Percentiles rank a stretch among this genome's conserved stretches.
Conservation (phyloP, 2,888 invertebrate genomes). For the Athalia cordata region DNA sequence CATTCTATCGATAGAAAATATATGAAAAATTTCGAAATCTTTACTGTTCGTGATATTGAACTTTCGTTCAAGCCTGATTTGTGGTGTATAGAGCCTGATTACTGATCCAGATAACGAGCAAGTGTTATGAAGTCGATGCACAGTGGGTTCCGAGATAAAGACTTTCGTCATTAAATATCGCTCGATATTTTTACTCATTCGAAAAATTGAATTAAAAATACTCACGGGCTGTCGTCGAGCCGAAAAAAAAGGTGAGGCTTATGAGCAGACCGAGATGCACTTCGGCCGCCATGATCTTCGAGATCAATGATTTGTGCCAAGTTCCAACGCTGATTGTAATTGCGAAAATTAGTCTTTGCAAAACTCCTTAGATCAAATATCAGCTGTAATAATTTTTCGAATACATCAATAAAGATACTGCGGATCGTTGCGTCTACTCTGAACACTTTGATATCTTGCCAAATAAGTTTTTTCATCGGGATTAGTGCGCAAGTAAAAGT, state of each 20-base stretch:
- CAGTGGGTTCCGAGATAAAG: not conserved
- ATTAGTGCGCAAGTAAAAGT: not conserved
- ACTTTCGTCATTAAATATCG: not conserved
- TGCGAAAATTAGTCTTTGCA: no score
- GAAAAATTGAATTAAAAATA: not conserved
- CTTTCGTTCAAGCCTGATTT: not conserved
- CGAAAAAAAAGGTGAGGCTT: constrained; percentile 17
- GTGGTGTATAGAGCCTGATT: not conserved
- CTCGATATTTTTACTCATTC: not conserved
- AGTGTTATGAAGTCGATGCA: not conserved
- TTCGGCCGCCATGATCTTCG: constrained; percentile 44
- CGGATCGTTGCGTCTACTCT: not conserved
- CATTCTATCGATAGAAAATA: constrained; percentile 45
- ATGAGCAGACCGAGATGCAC: constrained; percentile 44
- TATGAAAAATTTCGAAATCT: not conserved
- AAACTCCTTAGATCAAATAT: no score
- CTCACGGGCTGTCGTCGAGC: constrained; percentile 26
- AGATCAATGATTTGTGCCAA: not conserved
- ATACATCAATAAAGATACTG: not conserved
- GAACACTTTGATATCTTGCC: not conserved
- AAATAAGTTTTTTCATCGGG: not conserved
- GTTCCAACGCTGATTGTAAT: not conserved
- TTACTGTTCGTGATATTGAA: not conserved
- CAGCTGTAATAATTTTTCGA: no score
- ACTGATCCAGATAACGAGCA: not conserved